These are phyloP conservation scores for Oscheius sp. DNA, from an alignment of 2,888 invertebrate genomes.

Conservation along the genomic window DNA sequence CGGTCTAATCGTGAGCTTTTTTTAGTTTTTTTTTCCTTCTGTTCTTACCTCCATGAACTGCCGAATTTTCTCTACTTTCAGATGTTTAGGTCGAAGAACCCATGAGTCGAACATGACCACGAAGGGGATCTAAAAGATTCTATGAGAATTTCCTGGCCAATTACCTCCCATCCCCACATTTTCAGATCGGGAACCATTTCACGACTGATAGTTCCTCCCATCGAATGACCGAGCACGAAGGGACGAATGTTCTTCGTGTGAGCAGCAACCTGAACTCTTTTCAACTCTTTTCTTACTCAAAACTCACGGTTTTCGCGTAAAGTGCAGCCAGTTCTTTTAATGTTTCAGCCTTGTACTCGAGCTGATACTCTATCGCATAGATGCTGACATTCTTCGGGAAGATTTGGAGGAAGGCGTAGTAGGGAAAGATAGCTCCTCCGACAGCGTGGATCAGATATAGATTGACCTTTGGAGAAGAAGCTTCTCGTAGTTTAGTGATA, in stretches of 20 bases:
- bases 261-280: constrained; percentile 48
- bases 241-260: constrained; percentile 50
- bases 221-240: constrained; percentile 66
- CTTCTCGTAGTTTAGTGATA: constrained; percentile 39
- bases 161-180: constrained; percentile 48
- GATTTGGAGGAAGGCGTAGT: constrained; percentile 62
- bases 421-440: constrained; percentile 70
- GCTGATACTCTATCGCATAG: constrained; percentile 65
- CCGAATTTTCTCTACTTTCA: constrained; percentile 52
- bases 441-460: constrained; percentile 69
- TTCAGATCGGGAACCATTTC: constrained; percentile 57
- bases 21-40: not conserved
- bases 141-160: not conserved
- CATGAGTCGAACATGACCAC: constrained; percentile 66
- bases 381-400: constrained; percentile 62
- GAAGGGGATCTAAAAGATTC: constrained; percentile 44
- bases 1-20: constrained; percentile 40
- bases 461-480: constrained; percentile 46
- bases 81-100: constrained; percentile 53
- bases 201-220: constrained; percentile 67
- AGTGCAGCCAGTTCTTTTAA: constrained; percentile 61
- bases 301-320: constrained; percentile 60
- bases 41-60: constrained; percentile 46
- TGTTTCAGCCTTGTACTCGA: constrained; percentile 53
- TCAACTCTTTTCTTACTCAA: not conserved